Base-by-base conservation (phyloP, 2,797 vertebrate species). In the Muscicapa comitata region DNA sequence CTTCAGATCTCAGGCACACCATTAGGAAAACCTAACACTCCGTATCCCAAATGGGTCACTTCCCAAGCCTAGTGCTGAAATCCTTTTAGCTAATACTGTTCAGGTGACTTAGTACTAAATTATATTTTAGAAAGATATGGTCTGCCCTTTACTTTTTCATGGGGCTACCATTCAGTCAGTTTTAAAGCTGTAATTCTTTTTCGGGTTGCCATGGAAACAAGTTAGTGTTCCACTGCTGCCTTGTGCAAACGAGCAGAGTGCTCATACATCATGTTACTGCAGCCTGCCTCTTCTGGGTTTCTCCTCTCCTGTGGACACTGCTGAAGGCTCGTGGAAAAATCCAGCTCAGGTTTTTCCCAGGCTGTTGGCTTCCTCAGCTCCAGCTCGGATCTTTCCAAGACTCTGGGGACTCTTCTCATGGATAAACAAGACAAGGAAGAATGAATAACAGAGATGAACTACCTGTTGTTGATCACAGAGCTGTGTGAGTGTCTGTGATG, bases 1-100 rank as follows among this genome's bases (percentile, higher is more conserved):
- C 90, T 84, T 70, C 92, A 89, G 78, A 88, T 96, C 93, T 89
- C 71, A 94, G 94, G 80, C 86, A 63, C 67, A 17, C 95, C 89
- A 66, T 95, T 95, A 93, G 96, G 61, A 79, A 94, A 96, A 62
- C 88, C 90, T 94, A 91, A 91, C 90, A 86, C 79, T 94, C 80
- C 92, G 15, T 94, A 90, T 95, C 96, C 94, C 96, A 96, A 81
- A 93, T 78, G 95, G 94, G 93, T 94, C 87, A 54, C 96, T 97
- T 96, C 95, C 94, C 94, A 90, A 95, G 93, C 81, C 94, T 73
- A 58, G 58, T 71, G 95, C 93, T 43, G 88, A 96, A 95, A 96
- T 95, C 95, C 95, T 95, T 96, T 97, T 95, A 97, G 97, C 95
- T 95, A 96, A 97, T 95, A 59, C 95, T 86, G 91, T 96, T 97